Conservation (phyloP, 1,140 invertebrate genomes). For the Maniola jurtina region DNA sequence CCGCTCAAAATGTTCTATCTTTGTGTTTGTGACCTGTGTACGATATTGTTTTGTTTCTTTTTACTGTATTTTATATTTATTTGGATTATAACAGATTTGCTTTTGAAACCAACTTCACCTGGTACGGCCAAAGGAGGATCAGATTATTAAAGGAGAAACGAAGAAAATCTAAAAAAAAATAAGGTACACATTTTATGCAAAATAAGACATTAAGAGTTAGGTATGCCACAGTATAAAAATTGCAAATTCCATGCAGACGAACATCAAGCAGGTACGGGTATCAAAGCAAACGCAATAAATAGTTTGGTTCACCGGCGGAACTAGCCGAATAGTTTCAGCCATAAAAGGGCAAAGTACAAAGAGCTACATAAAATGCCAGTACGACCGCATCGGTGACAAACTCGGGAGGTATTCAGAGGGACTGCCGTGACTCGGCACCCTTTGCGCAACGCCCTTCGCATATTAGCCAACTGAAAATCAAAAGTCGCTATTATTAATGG, state of each 20-base stretch:
- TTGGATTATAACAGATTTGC: no score
- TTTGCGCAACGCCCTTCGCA: constrained; percentile 62
- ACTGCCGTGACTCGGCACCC: constrained; percentile 66
- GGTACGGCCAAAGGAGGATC: no score
- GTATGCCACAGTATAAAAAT: constrained; percentile 4
- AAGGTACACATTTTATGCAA: background rate
- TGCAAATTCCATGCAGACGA: constrained; percentile 29
- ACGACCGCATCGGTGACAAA: constrained; percentile 73
- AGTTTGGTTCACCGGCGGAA: constrained; percentile 63
- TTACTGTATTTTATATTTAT: background rate
- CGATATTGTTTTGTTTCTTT: background rate
- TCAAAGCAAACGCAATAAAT: constrained; percentile 65
- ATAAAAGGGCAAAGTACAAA: constrained; percentile 74
- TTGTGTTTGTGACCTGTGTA: constrained; percentile 24
- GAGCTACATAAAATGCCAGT: constrained; percentile 75
- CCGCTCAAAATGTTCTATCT: constrained; percentile 33
- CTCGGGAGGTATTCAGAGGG: constrained; percentile 69
- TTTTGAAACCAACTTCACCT: no score
- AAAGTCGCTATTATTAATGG: constrained; percentile 77
- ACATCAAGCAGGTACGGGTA: constrained; percentile 36
- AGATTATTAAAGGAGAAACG: no score
- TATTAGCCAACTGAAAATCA: constrained; percentile 76
- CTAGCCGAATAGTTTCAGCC: constrained; percentile 68
- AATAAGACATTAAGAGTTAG: background rate
- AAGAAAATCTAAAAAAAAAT: no score